Base-by-base conservation (phyloP, 2,113 vertebrate genomes). In the Anarrhichthys ocellatus region DNA sequence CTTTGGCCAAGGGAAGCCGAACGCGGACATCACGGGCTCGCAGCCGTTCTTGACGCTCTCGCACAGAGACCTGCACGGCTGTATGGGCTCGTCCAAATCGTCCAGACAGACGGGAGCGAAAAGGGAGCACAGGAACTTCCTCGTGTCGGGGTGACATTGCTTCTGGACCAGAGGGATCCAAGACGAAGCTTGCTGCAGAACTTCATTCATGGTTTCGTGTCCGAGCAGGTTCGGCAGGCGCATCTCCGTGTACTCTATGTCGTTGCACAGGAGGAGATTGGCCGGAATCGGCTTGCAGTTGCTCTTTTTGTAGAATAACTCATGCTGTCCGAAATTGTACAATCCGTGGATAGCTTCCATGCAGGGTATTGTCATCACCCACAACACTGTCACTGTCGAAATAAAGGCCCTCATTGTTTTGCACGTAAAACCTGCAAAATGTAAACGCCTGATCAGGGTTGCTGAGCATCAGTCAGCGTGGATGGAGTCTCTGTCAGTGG, bases 111-210 rank as follows among this genome's bases (percentile, higher is more conserved):
- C 98, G 0, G 98, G 98, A 1, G 98, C 97, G 72, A 99, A 99
- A 46, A 99, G 97, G 15, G 98, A 99, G 94, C 98, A 99, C 8
- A 99, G 97, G 92, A 99, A 99, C 92, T 98, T 99, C 75, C 96
- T 96, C n/a, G 98, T 99, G 94, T 99, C 98, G 1, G 97, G 95
- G 87, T 99, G 96, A 80, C 98, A 99, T 78, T 97, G 97, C 94
- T 98, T 99, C 93, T 98, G 97, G 40, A 99, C 96, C 82, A 99
- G 95, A 8, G 98, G 98, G 91, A 98, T 98, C 98, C 98, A 99
- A 50, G 98, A 97, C 56, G 96, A 95, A 13, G 98, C 98, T 89
- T 99, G 98, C 92, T 99, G 97, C 93, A 98, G 92, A 73, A 97
- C 98, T 86, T 99, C 98, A 69, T 96, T 97, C 96, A 99, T 96